A percentile compares a stretch with the other conserved stretches of the same genome.
Conservation (phyloP, 2,888 invertebrate genomes). For the Carterocephalus palaemon region DNA sequence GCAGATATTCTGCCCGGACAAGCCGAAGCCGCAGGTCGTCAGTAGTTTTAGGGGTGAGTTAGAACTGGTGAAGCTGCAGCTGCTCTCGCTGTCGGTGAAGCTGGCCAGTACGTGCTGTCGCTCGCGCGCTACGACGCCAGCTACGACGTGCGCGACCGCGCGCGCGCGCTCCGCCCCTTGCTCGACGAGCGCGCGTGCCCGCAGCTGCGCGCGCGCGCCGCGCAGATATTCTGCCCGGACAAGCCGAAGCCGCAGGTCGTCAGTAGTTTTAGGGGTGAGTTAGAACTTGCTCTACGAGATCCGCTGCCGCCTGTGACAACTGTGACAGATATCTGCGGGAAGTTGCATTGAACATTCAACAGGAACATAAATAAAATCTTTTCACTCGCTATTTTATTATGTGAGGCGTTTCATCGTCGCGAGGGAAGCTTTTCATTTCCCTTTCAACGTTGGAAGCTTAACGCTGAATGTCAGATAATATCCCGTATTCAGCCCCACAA, state of each 20-base stretch:
- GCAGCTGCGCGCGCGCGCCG: conserved; percentile 83
- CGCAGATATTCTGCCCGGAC: conserved; percentile 91
- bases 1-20: conserved; percentile 92
- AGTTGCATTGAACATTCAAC: not conserved
- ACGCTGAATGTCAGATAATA: no score
- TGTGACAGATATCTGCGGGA: not conserved
- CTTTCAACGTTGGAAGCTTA: no score
- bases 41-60: conserved; percentile 87
- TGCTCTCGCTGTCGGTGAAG: conserved; percentile 96
- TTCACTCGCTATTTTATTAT: no score
- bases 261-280: conserved; percentile 87
- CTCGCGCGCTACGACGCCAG: conserved; percentile 98
- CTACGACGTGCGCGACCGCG: conserved; percentile 98
- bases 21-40: conserved; percentile 94
- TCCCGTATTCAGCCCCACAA: no score
- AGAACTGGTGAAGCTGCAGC: conserved; percentile 93
- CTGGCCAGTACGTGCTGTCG: conserved; percentile 95
- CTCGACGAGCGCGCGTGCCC: no score
- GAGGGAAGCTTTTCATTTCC: no score
- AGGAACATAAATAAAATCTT: no score
- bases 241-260: conserved; percentile 96
- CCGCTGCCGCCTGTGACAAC: no score
- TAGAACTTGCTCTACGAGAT: not conserved
- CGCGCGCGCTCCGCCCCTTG: conserved; percentile 89
- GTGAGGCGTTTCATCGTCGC: no score